These are phyloP conservation scores for Anas platyrhynchos DNA, from an alignment of 2,113 vertebrate genomes.

Conservation along the genomic window DNA sequence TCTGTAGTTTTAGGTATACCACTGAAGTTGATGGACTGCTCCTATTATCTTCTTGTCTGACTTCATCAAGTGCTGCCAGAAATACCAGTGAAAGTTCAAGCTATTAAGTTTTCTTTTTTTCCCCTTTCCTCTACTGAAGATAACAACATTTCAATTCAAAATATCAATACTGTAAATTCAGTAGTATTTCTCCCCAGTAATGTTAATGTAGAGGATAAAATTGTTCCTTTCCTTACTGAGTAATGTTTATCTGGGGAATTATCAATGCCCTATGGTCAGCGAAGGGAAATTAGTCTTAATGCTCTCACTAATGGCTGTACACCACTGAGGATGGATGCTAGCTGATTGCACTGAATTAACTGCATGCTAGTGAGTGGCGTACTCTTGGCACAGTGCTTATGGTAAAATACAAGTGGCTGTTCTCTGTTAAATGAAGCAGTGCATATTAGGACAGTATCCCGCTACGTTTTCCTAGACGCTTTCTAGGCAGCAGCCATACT, in stretches of 20 bases:
- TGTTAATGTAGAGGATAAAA: background rate
- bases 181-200: background rate
- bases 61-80: slow-evolving; percentile 33
- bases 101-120: background rate
- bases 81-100: background rate
- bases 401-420: background rate
- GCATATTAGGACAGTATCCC: background rate
- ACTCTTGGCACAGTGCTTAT: background rate
- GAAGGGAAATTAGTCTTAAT: background rate
- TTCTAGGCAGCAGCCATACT: background rate
- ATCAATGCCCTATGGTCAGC: background rate
- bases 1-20: background rate
- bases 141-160: slow-evolving; percentile 15
- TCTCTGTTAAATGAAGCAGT: background rate
- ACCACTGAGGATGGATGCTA: background rate
- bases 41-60: slow-evolving; percentile 23
- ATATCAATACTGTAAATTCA: background rate
- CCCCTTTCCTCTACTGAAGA: background rate
- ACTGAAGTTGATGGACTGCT: background rate
- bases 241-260: background rate
- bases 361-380: background rate
- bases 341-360: background rate
- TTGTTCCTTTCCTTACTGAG: background rate
- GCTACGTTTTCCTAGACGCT: background rate
- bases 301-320: background rate